Conservation (phyloP, 2,113 vertebrate species). For the Festucalex cinctus region DNA sequence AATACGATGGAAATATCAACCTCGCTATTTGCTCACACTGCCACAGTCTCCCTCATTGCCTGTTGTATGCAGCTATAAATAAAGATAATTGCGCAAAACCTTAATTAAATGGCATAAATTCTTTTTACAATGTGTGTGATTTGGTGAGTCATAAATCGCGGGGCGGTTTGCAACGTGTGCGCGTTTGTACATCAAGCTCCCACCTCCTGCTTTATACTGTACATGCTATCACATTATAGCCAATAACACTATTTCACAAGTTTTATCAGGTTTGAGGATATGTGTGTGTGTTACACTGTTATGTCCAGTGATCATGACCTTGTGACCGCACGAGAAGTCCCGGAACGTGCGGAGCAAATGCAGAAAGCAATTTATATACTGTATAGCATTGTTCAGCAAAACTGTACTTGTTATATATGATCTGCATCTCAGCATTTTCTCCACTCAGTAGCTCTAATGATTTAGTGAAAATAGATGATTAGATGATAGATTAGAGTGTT, state of each 20-base stretch:
- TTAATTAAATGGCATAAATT: slow-evolving; percentile 78
- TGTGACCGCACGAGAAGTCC: slow-evolving; percentile 17
- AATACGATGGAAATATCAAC: slow-evolving; percentile 56
- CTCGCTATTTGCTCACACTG: slow-evolving; percentile 41
- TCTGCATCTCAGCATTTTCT: slow-evolving; percentile 46
- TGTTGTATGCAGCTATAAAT: slow-evolving; percentile 66
- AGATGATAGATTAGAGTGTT: slow-evolving; percentile 46
- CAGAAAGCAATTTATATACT: neutral
- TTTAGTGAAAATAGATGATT: slow-evolving; percentile 60
- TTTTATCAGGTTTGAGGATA: slow-evolving; percentile 51
- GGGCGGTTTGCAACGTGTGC: slow-evolving; percentile 5
- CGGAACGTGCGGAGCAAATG: neutral
- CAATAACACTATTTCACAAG: slow-evolving; percentile 46
- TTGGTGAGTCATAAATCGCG: slow-evolving; percentile 49
- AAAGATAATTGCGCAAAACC: slow-evolving; percentile 71
- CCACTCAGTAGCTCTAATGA: slow-evolving; percentile 41
- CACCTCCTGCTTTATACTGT: neutral
- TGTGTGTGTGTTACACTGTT: neutral
- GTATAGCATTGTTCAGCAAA: slow-evolving; percentile 2
- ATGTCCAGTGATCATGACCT: slow-evolving; percentile 19
- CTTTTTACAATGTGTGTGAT: slow-evolving; percentile 61
- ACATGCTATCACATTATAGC: neutral
- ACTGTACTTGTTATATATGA: neutral
- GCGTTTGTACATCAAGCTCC: slow-evolving; percentile 1
- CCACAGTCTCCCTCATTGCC: slow-evolving; percentile 38